phyloP scores from a whole-genome alignment of 2,888 invertebrate genomes.

The Cheilosia impressa region DNA sequence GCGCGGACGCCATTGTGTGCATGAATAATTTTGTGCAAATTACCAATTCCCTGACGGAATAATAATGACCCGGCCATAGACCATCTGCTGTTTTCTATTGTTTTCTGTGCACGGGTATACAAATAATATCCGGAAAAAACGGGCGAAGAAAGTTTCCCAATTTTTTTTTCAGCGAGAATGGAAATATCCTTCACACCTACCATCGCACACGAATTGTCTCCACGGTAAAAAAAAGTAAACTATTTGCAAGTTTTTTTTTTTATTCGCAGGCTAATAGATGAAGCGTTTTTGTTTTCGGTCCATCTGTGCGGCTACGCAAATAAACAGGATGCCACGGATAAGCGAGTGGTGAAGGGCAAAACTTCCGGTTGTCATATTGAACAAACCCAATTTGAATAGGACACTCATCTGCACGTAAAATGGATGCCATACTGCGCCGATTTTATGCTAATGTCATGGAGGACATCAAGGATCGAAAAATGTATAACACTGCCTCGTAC shows the following conservation, averaged over 20 bases:
- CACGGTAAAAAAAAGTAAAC: neutral
- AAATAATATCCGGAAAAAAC: constrained; percentile 21
- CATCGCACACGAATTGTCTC: constrained; percentile 1
- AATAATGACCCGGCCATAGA: constrained; percentile 35
- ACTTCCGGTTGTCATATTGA: constrained; percentile 45
- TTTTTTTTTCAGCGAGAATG: constrained; percentile 9
- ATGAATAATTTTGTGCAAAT: constrained; percentile 59
- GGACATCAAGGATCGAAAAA: constrained; percentile 30
- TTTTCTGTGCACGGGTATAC: neutral
- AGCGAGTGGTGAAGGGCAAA: neutral
- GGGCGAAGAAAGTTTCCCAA: neutral
- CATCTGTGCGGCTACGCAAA: constrained; percentile 44
- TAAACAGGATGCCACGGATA: constrained; percentile 21
- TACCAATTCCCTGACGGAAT: constrained; percentile 46
- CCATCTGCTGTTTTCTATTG: constrained; percentile 58
- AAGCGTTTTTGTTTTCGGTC: constrained; percentile 32
- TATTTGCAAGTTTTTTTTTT: constrained; percentile 25
- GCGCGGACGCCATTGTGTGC: constrained; percentile 11
- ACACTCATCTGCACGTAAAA: constrained; percentile 10
- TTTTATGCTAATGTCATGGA: constrained; percentile 54
- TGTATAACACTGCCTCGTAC: neutral
- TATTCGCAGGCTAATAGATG: constrained; percentile 32
- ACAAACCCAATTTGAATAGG: constrained; percentile 30
- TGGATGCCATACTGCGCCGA: constrained; percentile 45
- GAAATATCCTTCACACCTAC: constrained; percentile 44